phyloP scores from a whole-genome alignment of 1,140 invertebrate genomes.

The Asbolus verrucosus region DNA sequence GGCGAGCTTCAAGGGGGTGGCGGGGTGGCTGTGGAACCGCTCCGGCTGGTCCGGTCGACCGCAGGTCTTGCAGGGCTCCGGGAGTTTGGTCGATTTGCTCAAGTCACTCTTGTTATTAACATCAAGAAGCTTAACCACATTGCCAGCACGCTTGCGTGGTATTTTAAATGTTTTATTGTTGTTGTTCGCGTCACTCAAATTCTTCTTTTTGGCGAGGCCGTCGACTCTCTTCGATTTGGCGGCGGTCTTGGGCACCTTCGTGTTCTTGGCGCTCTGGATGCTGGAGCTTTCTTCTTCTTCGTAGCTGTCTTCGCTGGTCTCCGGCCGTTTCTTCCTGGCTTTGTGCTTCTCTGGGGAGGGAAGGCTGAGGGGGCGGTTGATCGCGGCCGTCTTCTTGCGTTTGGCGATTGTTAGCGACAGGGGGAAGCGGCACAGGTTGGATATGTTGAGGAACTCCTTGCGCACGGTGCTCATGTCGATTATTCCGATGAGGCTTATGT shows the following conservation, averaged over 20 bases:
- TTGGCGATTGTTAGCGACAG: constrained; percentile 50
- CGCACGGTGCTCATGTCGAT: constrained; percentile 73
- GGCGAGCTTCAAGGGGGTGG: constrained; percentile 52
- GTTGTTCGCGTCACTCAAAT: constrained; percentile 55
- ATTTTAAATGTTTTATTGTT: constrained; percentile 54
- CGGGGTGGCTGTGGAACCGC: constrained; percentile 72
- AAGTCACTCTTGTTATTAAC: constrained; percentile 23
- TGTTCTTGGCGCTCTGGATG: constrained; percentile 46
- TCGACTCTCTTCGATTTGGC: constrained; percentile 43
- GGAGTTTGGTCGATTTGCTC: constrained; percentile 60
- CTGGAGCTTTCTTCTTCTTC: constrained; percentile 56
- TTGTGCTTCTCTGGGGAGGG: constrained; percentile 28
- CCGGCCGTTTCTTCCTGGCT: constrained; percentile 31
- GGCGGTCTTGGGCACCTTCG: constrained; percentile 28
- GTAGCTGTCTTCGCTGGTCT: constrained; percentile 46
- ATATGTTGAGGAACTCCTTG: constrained; percentile 68
- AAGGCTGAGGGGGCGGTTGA: constrained; percentile 52
- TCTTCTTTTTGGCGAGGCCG: constrained; percentile 3
- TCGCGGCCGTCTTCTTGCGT: constrained; percentile 6
- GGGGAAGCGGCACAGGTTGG: constrained; percentile 61
- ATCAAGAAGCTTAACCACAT: constrained; percentile 28
- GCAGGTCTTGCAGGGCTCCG: constrained; percentile 71
- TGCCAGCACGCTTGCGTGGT: constrained; percentile 38
- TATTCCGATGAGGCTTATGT: constrained; percentile 68
- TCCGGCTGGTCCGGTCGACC: constrained; percentile 70